Conservation (phyloP, 2,888 invertebrate genomes). For the Pandemis heparana region DNA sequence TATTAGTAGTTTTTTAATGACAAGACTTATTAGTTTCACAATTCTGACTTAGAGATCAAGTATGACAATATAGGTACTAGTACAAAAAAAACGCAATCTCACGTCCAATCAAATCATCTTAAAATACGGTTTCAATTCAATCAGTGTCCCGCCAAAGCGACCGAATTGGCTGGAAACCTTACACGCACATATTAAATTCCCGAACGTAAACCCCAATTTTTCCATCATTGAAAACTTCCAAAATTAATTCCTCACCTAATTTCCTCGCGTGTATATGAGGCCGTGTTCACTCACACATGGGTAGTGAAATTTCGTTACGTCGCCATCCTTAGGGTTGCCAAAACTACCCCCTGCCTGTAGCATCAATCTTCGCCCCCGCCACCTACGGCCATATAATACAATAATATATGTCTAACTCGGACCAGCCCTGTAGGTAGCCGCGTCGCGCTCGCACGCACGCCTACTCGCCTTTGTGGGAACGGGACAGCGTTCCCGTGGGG, state of each 20-base stretch:
- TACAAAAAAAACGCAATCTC: neutral
- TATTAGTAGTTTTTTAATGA: no score
- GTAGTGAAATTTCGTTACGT: constrained; percentile 82
- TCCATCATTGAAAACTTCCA: constrained; percentile 80
- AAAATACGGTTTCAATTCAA: constrained; percentile 13
- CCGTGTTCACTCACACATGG: constrained; percentile 73
- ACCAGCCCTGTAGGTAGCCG: constrained; percentile 82
- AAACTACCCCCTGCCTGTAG: constrained; percentile 76
- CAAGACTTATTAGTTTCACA: no score
- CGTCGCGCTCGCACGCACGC: constrained; percentile 56
- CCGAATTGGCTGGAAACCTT: constrained; percentile 64
- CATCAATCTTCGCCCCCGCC: constrained; percentile 85
- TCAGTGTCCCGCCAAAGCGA: constrained; percentile 21
- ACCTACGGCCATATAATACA: constrained; percentile 85
- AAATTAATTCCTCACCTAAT: constrained; percentile 84
- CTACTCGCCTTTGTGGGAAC: constrained; percentile 53
- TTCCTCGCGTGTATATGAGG: constrained; percentile 79
- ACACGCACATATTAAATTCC: constrained; percentile 64
- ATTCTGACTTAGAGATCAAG: no score
- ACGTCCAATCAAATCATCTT: neutral
- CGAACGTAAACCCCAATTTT: constrained; percentile 68
- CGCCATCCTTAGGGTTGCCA: constrained; percentile 78
- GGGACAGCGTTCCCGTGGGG: constrained; percentile 67
- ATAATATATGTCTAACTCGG: constrained; percentile 86
- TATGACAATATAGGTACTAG: neutral